Conservation (phyloP, 2,113 vertebrate genomes). For the Chrysemys picta region DNA sequence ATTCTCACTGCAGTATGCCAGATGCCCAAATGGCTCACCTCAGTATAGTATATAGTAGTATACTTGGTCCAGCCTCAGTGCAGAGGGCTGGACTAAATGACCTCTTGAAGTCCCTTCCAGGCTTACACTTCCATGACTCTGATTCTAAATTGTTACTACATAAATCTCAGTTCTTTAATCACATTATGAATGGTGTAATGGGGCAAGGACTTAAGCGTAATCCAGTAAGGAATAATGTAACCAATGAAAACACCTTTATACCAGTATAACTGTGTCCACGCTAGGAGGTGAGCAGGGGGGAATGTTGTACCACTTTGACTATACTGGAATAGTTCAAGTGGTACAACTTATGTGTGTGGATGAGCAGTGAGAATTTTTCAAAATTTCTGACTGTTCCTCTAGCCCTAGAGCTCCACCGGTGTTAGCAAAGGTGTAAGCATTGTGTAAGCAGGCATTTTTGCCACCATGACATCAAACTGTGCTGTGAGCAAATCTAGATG, state of each 20-base stretch:
- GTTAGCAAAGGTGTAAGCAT: background rate
- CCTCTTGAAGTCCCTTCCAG: background rate
- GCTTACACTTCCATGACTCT: background rate
- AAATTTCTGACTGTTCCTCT: background rate
- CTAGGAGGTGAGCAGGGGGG: background rate
- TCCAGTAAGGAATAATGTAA: slow-evolving; percentile 2
- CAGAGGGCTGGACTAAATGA: background rate
- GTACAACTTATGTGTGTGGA: background rate
- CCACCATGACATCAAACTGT: background rate
- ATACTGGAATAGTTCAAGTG: background rate
- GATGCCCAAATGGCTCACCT: slow-evolving; percentile 25
- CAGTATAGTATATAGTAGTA: rapidly evolving
- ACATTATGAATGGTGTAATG: background rate
- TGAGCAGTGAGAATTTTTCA: background rate
- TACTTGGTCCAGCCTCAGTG: background rate
- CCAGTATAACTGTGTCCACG: background rate
- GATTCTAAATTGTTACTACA: slow-evolving; percentile 17
- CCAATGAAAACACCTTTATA: background rate
- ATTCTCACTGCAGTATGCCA: background rate
- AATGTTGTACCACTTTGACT: background rate
- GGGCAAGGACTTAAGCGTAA: background rate
- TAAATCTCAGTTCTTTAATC: slow-evolving; percentile 62
- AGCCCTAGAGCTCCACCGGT: background rate
- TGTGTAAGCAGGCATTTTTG: background rate
- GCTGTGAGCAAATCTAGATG: background rate